A percentile compares a stretch with the other conserved stretches of the same genome.
phyloP scores from a whole-genome alignment of 2,888 invertebrate species.

The Pristionchus mayeri region DNA sequence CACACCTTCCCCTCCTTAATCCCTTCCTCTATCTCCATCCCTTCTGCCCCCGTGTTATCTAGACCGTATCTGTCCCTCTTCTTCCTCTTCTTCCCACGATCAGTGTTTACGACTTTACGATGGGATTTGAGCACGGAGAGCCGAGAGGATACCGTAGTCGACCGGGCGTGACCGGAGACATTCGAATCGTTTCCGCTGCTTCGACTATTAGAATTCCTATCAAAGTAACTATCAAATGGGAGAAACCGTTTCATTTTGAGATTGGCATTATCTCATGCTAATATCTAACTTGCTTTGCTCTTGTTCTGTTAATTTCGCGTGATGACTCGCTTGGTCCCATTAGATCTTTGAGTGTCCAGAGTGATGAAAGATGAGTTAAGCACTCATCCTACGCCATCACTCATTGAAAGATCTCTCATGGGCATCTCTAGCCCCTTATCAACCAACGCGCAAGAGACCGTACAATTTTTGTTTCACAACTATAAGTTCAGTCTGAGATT shows the following conservation, averaged over 20 bases:
- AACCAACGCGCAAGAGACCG: too few species aligned
- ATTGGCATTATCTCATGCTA: too few species aligned
- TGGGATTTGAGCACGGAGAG: neutral
- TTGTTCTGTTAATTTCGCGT: too few species aligned
- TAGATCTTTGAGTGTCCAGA: too few species aligned
- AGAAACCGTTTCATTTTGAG: too few species aligned
- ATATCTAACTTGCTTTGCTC: too few species aligned
- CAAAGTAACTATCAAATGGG: too few species aligned
- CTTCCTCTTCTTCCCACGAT: neutral
- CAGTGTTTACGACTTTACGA: constrained; percentile 39
- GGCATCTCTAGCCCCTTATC: neutral
- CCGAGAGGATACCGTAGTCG: neutral
- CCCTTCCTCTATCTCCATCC: neutral
- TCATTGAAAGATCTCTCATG: neutral
- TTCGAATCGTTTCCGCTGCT: neutral
- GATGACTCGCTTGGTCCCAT: too few species aligned
- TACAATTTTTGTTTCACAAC: neutral
- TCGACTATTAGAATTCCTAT: neutral
- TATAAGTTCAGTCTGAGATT: neutral
- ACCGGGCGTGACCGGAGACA: neutral
- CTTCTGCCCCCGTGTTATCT: neutral
- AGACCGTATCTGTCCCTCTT: neutral
- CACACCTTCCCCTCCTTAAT: neutral
- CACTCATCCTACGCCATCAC: too few species aligned
- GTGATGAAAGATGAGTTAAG: too few species aligned